Evolutionary conservation across 2,113 vertebrate species (phyloP).

Genomic region (Uropsilus gracilis): DNA sequence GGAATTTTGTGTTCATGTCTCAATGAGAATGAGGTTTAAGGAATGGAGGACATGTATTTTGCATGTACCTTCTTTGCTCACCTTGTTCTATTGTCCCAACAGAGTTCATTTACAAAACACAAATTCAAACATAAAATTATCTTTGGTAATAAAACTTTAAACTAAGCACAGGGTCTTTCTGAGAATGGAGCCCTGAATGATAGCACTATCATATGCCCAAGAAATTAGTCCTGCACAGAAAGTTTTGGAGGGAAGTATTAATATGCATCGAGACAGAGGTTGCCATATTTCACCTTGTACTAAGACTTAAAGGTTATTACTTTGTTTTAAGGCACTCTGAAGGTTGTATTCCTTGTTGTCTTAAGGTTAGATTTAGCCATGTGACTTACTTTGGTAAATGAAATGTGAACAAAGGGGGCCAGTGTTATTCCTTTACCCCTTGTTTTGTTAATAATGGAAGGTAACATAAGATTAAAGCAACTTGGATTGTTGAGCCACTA

Average conservation of each 20-base stretch:
- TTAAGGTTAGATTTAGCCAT: background rate
- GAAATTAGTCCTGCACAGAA: background rate
- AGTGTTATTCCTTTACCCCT: background rate
- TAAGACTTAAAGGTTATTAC: background rate
- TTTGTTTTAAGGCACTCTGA: constrained; percentile 28
- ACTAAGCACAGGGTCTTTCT: background rate
- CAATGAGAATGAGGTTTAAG: background rate
- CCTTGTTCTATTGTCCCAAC: background rate
- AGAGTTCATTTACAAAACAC: background rate
- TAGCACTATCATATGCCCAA: background rate
- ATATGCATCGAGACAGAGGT: background rate
- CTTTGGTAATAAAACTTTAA: background rate
- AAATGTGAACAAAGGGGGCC: background rate
- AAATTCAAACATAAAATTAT: background rate
- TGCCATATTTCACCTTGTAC: background rate
- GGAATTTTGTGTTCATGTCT: background rate
- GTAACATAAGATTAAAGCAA: background rate
- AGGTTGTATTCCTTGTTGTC: background rate
- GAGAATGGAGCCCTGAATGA: background rate
- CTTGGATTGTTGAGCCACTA: background rate
- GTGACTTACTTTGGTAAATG: background rate
- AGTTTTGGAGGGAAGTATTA: background rate
- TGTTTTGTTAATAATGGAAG: background rate
- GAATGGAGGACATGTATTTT: background rate
- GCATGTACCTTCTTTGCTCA: background rate